Evolutionary conservation across 2,888 invertebrate genomes (phyloP).

Genomic region (Netelia fuscicornis): DNA sequence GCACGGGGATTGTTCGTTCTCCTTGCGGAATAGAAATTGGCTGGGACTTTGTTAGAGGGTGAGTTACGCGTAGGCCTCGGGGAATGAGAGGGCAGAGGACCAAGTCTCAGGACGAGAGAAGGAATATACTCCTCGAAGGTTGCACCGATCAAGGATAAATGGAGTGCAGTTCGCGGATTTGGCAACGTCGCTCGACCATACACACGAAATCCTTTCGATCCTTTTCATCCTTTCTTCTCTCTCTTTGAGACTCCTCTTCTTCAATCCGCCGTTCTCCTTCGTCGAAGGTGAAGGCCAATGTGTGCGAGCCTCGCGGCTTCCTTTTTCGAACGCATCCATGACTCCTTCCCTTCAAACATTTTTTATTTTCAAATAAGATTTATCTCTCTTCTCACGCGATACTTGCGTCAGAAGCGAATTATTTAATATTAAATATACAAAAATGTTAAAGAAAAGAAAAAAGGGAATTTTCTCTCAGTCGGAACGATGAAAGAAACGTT

Average conservation of each 20-base stretch:
- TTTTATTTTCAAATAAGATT: background rate
- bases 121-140: conserved; percentile 16
- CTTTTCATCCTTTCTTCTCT: conserved; percentile 40
- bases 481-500: too few species aligned
- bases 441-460: too few species aligned
- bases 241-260: background rate
- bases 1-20: background rate
- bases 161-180: conserved; percentile 50
- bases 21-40: conserved; percentile 31
- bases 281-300: conserved; percentile 57
- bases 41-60: background rate
- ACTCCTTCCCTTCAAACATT: conserved; percentile 17
- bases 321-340: conserved; percentile 33
- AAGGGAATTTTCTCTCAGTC: too few species aligned
- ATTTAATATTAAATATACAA: background rate
- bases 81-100: too few species aligned
- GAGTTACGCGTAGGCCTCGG: background rate
- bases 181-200: conserved; percentile 63
- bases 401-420: conserved; percentile 36
- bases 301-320: conserved; percentile 45
- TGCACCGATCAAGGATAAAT: conserved; percentile 51
- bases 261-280: conserved; percentile 18
- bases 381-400: conserved; percentile 25
- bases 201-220: conserved; percentile 66
- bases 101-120: conserved; percentile 9